phyloP scores from a whole-genome alignment of 2,797 vertebrate species.

The Todus mexicanus region DNA sequence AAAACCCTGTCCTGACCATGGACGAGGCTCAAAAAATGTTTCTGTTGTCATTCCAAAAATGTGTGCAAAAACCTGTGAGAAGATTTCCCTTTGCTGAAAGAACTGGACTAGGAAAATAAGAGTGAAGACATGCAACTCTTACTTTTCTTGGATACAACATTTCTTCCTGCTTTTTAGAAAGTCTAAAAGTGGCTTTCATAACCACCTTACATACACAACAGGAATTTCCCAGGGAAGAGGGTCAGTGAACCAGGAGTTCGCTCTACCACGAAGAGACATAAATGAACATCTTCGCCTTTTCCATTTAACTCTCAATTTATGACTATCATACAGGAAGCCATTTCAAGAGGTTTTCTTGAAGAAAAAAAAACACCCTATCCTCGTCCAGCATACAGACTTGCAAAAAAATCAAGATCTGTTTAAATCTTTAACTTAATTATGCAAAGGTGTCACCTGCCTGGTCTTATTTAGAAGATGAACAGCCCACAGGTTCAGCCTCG shows the following conservation, averaged over 20 bases:
- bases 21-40: not conserved
- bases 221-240: not conserved
- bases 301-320: not conserved
- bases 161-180: not conserved
- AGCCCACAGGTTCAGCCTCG: rapidly evolving
- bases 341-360: not conserved
- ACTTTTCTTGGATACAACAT: not conserved
- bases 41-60: not conserved
- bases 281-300: no score
- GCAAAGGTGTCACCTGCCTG: not conserved
- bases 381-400: not conserved
- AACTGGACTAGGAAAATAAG: not conserved
- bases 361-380: not conserved
- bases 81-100: not conserved
- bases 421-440: not conserved
- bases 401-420: not conserved
- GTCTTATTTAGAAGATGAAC: not conserved
- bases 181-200: not conserved
- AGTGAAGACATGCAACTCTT: not conserved
- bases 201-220: not conserved
- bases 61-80: not conserved
- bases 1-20: not conserved
- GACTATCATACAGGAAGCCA: not conserved
- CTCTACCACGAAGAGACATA: not conserved
- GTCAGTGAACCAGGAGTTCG: not conserved